These are phyloP conservation scores for Atrichornis clamosus DNA, from an alignment of 2,113 vertebrate genomes.

Conservation along the genomic window DNA sequence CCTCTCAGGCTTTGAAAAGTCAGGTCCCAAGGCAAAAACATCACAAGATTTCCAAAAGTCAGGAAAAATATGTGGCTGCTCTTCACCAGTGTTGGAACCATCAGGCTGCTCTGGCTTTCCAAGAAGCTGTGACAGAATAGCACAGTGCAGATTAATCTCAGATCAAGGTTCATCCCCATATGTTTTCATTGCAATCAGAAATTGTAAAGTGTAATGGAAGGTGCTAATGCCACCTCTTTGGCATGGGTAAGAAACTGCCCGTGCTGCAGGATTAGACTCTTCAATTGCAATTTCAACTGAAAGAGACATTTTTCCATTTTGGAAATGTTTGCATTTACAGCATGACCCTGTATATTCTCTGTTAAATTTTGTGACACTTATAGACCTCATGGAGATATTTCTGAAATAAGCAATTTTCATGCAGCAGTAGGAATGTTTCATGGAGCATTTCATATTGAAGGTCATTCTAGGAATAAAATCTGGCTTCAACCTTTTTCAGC, in stretches of 20 bases:
- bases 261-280: background rate
- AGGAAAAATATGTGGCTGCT: background rate
- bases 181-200: background rate
- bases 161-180: background rate
- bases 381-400: background rate
- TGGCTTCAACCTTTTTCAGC: background rate
- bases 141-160: background rate
- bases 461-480: background rate
- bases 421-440: background rate
- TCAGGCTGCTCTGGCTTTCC: background rate
- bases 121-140: background rate
- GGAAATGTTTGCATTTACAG: background rate
- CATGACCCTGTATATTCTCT: background rate
- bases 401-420: constrained; percentile 14
- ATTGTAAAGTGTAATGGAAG: background rate
- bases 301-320: background rate
- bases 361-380: background rate
- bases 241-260: background rate
- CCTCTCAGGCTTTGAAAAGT: background rate
- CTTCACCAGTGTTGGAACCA: background rate
- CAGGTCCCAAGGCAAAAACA: background rate
- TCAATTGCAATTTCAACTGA: background rate
- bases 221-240: background rate
- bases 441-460: background rate
- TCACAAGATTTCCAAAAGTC: background rate